Evolutionary conservation across 2,888 invertebrate genomes (phyloP), one percentile per base, ranked within the genome.

Genomic region (Lingula anatina): DNA sequence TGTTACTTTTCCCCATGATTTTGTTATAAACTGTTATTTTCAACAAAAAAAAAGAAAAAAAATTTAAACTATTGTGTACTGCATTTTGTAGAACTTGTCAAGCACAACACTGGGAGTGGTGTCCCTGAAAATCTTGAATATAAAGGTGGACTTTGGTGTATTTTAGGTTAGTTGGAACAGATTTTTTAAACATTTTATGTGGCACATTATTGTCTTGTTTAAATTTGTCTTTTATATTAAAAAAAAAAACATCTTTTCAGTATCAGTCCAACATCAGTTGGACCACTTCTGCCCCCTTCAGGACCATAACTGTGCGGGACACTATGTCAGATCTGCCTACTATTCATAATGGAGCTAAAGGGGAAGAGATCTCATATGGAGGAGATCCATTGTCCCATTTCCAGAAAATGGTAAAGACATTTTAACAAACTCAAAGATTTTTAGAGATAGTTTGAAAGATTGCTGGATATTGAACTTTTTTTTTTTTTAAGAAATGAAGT

Each of bases 251-350:
- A 9, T 47, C 45, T 36, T 63, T 69, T 18, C 63, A 79, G 76
- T 80, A 70, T 56, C 54, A 60, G 26, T 71, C 83, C 0, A 68
- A 68, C 53, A 69, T 73, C 44, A 80, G 79, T 35, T 85, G 86
- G 84, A 81, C 79, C 15, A 82, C 53, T 12, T 84, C 86, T 0
- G 89, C 89, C 0, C 90, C 90, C 0, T 83, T 84, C 50, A 81
- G 89, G 39, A 87, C 87, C 0, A 85, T 88, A 57, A 88, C 86
- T 1, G 86, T 90, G 1, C 79, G 84, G n/a, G 90, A 91, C 73
- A 85, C 89, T 0, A 85, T 91, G 84, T 86, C 86, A 31, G 91
- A 91, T 73, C 77, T 91, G 46, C 90, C 90, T 0, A 81, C 81
- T 49, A 86, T 90, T 44, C 77, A 80, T 55, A 88, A 88, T 66